A percentile compares a stretch with the other conserved stretches of the same genome.
phyloP scores from a whole-genome alignment of 2,888 invertebrate species.

The Brachycybe producta region DNA sequence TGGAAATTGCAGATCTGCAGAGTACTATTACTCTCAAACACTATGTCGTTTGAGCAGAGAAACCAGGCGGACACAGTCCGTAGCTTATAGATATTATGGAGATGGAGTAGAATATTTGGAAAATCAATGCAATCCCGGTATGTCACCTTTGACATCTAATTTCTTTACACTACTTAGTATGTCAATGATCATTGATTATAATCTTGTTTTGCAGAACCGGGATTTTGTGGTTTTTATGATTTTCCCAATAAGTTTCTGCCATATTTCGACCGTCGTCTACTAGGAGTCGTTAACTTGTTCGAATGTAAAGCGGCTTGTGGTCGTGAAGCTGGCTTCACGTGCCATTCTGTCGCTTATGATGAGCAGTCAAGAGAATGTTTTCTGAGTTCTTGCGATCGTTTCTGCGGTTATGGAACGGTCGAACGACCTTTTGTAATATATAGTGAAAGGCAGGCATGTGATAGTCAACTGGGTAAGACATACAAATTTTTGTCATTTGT shows the following conservation, averaged over 20 bases:
- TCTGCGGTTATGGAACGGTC: constrained; percentile 12
- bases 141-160: constrained; percentile 18
- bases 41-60: constrained; percentile 39
- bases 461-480: no score
- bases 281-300: constrained; percentile 7
- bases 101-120: constrained; percentile 41
- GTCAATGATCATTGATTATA: not conserved
- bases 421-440: constrained; percentile 5
- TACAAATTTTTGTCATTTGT: not conserved
- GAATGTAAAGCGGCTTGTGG: constrained; percentile 14
- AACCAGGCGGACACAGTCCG: constrained; percentile 39
- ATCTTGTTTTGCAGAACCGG: constrained; percentile 10
- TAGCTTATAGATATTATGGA: constrained; percentile 32
- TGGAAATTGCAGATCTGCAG: constrained; percentile 37
- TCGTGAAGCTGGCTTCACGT: constrained; percentile 10
- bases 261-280: constrained; percentile 12
- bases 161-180: not conserved
- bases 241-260: constrained; percentile 14
- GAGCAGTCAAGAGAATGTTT: constrained; percentile 16
- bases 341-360: constrained; percentile 15
- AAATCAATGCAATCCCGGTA: constrained; percentile 42
- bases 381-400: constrained; percentile 17
- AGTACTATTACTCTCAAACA: constrained; percentile 36
- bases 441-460: constrained; percentile 11
- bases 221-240: constrained; percentile 16